Percentiles rank a stretch among this genome's conserved stretches.
Conservation (phyloP, 2,113 vertebrate species). For the Pteruthius melanotis region DNA sequence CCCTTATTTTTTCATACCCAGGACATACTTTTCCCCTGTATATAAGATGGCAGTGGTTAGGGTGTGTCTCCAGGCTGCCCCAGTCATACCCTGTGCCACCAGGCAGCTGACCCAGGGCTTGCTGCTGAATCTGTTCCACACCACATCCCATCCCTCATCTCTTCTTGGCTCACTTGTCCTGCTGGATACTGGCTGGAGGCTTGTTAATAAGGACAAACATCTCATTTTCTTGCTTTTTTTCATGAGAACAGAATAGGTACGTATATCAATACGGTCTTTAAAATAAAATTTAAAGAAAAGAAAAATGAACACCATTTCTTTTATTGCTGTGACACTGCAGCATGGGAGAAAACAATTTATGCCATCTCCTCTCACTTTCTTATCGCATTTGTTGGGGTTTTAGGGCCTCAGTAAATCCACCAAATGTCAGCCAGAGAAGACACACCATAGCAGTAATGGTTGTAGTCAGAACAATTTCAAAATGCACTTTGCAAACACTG, state of each 20-base stretch:
- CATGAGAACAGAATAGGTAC: neutral
- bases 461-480: neutral
- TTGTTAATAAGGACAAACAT: neutral
- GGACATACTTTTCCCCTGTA: neutral
- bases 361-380: neutral
- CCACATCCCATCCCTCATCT: neutral
- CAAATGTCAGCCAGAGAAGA: neutral
- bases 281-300: neutral
- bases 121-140: neutral
- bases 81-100: neutral
- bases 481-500: neutral
- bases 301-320: neutral
- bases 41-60: neutral
- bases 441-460: neutral
- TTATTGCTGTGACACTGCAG: neutral
- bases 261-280: neutral
- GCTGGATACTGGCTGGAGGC: neutral
- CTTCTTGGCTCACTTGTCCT: neutral
- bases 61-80: neutral
- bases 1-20: neutral
- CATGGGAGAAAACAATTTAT: neutral
- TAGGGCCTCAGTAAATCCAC: neutral
- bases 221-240: neutral
- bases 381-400: neutral
- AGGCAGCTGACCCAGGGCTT: neutral